Evolutionary conservation across 1,140 invertebrate species (phyloP).

Genomic region (Phymastichus coffea): DNA sequence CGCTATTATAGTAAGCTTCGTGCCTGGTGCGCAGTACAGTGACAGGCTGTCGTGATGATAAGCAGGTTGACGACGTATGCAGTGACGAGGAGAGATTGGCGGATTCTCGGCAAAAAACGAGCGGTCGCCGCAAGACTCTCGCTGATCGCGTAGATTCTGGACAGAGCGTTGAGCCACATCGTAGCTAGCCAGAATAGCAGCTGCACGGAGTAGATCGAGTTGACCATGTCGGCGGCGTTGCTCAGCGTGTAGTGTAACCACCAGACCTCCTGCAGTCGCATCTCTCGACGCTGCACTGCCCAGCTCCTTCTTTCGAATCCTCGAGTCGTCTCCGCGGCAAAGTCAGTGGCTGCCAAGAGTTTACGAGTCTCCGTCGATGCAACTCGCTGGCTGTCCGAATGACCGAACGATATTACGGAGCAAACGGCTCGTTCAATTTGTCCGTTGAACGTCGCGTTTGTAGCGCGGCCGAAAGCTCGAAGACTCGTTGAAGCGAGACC

Average conservation of each 20-base stretch:
- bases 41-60: conserved; percentile 30
- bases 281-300: background rate
- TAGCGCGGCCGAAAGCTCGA: no score
- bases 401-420: no score
- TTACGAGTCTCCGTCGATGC: no score
- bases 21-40: no score
- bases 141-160: conserved; percentile 33
- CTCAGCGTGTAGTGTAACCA: conserved; percentile 34
- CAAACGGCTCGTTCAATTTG: no score
- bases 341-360: no score
- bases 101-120: background rate
- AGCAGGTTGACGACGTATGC: conserved; percentile 30
- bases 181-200: conserved; percentile 34
- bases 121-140: background rate
- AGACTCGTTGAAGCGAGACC: no score
- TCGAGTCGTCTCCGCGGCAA: no score
- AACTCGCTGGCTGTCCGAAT: no score
- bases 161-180: conserved; percentile 32
- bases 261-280: conserved; percentile 30
- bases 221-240: conserved; percentile 32
- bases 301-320: no score
- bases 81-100: conserved; percentile 27
- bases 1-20: background rate
- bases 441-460: no score
- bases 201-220: conserved; percentile 32